phyloP scores from a whole-genome alignment of 2,888 invertebrate species.

The Rhamnusium bicolor region DNA sequence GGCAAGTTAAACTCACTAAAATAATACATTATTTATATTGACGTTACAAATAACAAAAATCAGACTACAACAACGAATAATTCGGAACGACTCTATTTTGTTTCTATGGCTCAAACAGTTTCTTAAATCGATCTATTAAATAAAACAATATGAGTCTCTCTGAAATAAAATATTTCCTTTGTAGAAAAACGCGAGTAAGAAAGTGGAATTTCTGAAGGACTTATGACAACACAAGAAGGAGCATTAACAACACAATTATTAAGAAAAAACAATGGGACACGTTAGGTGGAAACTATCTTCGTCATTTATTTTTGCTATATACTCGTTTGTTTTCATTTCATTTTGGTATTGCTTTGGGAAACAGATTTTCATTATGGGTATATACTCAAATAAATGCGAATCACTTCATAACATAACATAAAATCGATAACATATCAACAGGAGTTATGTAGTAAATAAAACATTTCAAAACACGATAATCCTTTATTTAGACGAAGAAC shows the following conservation, averaged over 20 bases:
- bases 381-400: not conserved
- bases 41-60: no score
- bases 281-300: not conserved
- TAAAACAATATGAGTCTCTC: no score
- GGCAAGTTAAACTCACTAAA: no score
- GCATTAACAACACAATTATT: not conserved
- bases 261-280: not conserved
- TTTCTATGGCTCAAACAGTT: no score
- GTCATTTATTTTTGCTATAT: not conserved
- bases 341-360: not conserved
- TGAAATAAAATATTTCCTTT: not conserved
- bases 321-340: constrained; percentile 5
- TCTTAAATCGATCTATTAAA: no score
- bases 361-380: not conserved
- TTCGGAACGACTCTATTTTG: no score
- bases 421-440: not conserved
- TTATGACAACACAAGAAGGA: not conserved
- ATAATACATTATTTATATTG: no score
- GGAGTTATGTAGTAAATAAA: not conserved
- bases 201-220: not conserved
- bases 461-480: not conserved
- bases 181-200: not conserved
- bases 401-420: not conserved
- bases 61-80: no score
- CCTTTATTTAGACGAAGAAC: not conserved